phyloP scores from a whole-genome alignment of 2,888 invertebrate genomes.

The Leptinotarsa tumamoca region DNA sequence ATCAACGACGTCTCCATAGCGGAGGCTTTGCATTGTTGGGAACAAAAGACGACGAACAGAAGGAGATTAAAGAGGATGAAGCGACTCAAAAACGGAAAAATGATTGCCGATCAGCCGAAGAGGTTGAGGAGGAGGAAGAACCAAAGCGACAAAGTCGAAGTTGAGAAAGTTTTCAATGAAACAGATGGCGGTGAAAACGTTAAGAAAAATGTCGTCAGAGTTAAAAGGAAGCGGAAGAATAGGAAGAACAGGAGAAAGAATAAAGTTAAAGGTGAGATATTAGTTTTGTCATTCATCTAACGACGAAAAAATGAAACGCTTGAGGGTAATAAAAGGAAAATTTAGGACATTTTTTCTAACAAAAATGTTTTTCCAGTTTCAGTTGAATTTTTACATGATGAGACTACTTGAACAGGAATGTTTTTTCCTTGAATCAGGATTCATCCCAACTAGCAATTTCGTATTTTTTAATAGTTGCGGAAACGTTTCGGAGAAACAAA shows the following conservation, averaged over 20 bases:
- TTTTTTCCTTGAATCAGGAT: too few relatives aligned
- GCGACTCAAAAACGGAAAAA: conserved; percentile 41
- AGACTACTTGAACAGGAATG: too few relatives aligned
- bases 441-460: too few relatives aligned
- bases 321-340: too few relatives aligned
- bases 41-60: conserved; percentile 69
- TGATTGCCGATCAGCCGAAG: conserved; percentile 37
- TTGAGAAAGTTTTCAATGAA: conserved; percentile 23
- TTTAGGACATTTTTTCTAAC: too few relatives aligned
- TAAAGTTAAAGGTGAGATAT: conserved; percentile 55
- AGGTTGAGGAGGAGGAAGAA: conserved; percentile 34
- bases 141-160: conserved; percentile 30
- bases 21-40: conserved; percentile 91
- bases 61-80: conserved; percentile 55
- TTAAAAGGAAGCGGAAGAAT: conserved; percentile 48
- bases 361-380: too few relatives aligned
- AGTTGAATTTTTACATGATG: too few relatives aligned
- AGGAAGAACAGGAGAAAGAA: conserved; percentile 54
- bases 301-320: too few relatives aligned
- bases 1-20: conserved; percentile 84
- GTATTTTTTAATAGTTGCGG: too few relatives aligned
- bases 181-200: conserved; percentile 24
- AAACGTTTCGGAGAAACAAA: too few relatives aligned
- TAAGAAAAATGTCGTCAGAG: conserved; percentile 45
- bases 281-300: background rate